These are phyloP conservation scores for Lottia scabra DNA, from an alignment of 2,888 invertebrate genomes.

Conservation along the genomic window DNA sequence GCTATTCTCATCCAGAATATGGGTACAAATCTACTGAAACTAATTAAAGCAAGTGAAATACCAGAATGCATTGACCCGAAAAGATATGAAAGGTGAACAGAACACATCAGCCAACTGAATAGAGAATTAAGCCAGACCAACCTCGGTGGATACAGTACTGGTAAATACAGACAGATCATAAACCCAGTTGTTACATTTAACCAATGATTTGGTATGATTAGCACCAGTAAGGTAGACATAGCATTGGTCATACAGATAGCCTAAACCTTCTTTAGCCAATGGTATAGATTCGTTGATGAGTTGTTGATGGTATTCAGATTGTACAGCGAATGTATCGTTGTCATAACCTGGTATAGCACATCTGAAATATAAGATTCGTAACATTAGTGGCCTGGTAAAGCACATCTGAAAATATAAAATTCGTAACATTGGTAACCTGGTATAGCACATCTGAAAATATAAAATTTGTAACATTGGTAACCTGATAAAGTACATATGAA, in stretches of 20 bases:
- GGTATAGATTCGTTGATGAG: conserved; percentile 24
- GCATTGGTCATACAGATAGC: neutral
- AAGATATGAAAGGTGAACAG: too few relatives aligned
- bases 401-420: too few relatives aligned
- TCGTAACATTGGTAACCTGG: too few relatives aligned
- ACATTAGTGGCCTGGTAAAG: too few relatives aligned
- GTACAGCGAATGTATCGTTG: conserved; percentile 19
- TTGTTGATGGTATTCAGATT: conserved; percentile 18
- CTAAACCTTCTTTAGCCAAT: neutral
- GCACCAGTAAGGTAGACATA: neutral
- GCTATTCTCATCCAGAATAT: too few relatives aligned
- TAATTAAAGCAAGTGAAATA: too few relatives aligned
- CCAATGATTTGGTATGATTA: neutral
- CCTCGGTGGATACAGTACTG: conserved; percentile 26
- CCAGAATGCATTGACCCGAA: too few relatives aligned
- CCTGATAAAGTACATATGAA: too few relatives aligned
- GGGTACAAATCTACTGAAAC: too few relatives aligned
- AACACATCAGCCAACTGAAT: too few relatives aligned
- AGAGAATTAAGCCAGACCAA: neutral
- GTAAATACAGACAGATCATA: conserved; percentile 25
- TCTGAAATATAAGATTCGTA: conserved; percentile 1
- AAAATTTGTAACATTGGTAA: too few relatives aligned
- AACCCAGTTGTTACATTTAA: conserved; percentile 26
- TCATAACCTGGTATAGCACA: conserved; percentile 15
- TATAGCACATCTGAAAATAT: too few relatives aligned